Conservation (phyloP, 2,888 invertebrate genomes). For the Leptopilina syphax region DNA sequence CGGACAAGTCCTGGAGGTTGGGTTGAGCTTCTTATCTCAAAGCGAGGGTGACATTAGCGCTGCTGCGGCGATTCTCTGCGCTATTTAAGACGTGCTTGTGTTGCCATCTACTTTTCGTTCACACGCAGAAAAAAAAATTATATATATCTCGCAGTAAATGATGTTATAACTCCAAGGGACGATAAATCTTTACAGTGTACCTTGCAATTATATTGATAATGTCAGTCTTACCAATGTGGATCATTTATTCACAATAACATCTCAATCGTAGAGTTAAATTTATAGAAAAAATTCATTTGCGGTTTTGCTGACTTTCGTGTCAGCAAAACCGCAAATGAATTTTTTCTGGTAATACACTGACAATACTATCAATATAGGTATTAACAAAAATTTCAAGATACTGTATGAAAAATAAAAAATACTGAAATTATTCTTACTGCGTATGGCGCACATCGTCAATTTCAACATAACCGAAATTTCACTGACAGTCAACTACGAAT, state of each 20-base stretch:
- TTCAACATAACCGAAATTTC: too few species aligned
- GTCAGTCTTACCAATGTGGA: conserved; percentile 46
- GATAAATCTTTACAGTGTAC: conserved; percentile 67
- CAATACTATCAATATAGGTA: too few species aligned
- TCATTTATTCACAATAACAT: background rate
- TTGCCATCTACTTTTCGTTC: conserved; percentile 52
- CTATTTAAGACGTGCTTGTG: conserved; percentile 62
- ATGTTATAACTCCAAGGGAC: background rate
- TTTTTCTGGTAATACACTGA: too few species aligned
- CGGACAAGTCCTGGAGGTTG: conserved; percentile 66
- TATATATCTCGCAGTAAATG: conserved; percentile 14
- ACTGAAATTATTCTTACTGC: too few species aligned
- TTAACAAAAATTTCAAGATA: too few species aligned
- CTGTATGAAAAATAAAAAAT: too few species aligned
- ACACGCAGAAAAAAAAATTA: conserved; percentile 44
- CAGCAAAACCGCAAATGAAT: too few species aligned
- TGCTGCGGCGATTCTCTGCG: conserved; percentile 71
- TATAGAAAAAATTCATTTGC: too few species aligned
- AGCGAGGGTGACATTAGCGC: conserved; percentile 74
- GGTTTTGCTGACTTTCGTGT: too few species aligned
- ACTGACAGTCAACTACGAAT: too few species aligned
- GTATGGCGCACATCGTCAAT: too few species aligned
- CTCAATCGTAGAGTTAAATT: background rate
- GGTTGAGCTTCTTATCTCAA: conserved; percentile 74
- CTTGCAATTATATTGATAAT: conserved; percentile 72